These are phyloP conservation scores for Cheilosia scutellata DNA, from an alignment of 2,888 invertebrate genomes.

Conservation along the genomic window DNA sequence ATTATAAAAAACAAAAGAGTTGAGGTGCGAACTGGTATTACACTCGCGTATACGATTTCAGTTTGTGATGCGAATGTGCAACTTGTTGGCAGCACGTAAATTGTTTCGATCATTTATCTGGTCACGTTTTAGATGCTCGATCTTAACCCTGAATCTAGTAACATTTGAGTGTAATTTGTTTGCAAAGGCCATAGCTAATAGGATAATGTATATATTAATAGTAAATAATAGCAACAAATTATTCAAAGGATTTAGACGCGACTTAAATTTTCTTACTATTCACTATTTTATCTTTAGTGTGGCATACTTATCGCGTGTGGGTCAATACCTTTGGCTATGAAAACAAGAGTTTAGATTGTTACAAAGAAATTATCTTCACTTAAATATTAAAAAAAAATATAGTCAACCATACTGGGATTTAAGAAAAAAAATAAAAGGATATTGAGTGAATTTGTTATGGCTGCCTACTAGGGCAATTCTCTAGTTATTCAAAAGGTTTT, in stretches of 20 bases:
- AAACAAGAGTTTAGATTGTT: no score
- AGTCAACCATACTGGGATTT: no score
- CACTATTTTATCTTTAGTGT: no score
- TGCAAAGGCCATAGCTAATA: conserved; percentile 1
- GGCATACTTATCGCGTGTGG: no score
- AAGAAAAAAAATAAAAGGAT: no score
- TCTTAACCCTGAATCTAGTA: conserved; percentile 4
- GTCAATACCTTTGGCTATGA: no score
- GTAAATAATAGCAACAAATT: no score
- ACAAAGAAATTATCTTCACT: no score
- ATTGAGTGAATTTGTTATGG: no score
- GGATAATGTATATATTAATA: background rate
- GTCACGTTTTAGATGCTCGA: conserved; percentile 22
- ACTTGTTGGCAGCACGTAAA: conserved; percentile 2
- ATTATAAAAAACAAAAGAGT: conserved; percentile 33
- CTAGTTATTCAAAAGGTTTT: no score
- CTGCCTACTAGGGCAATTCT: no score
- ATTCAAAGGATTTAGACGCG: background rate
- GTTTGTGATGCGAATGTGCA: background rate
- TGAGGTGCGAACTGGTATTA: conserved; percentile 28
- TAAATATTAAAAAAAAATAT: no score
- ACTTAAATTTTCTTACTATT: background rate
- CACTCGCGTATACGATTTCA: background rate
- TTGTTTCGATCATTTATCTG: background rate
- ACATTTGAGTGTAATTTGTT: background rate